Evolutionary conservation across 2,888 invertebrate species (phyloP).

Genomic region (Acronicta leporina): DNA sequence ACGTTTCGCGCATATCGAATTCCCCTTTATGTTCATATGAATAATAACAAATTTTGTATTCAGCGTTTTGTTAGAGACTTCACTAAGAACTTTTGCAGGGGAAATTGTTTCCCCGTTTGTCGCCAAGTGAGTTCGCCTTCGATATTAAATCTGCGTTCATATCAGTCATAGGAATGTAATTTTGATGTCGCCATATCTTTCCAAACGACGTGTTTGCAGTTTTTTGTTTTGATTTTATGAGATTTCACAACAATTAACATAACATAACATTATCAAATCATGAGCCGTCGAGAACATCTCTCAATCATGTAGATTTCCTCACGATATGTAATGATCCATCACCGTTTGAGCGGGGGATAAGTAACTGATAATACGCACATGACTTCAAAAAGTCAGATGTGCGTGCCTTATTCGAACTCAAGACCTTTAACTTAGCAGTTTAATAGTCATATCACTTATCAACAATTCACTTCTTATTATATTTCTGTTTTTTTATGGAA

Average conservation of each 20-base stretch:
- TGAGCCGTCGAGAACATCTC: too few species aligned
- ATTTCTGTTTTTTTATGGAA: too few species aligned
- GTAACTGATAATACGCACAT: too few species aligned
- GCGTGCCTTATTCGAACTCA: too few species aligned
- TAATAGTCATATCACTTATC: too few species aligned
- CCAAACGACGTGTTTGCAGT: conserved; percentile 12
- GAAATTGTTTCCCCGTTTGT: conserved; percentile 60
- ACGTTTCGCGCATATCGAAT: conserved; percentile 81
- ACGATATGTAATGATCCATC: too few species aligned
- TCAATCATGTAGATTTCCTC: too few species aligned
- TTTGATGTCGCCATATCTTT: conserved; percentile 28
- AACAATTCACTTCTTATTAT: too few species aligned
- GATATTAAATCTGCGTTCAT: conserved; percentile 47
- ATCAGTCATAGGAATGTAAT: conserved; percentile 46
- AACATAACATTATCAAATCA: too few species aligned
- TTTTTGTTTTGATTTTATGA: conserved; percentile 10
- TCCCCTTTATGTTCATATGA: conserved; percentile 77
- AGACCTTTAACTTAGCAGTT: too few species aligned
- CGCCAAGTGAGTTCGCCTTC: conserved; percentile 47
- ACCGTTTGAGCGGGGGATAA: too few species aligned
- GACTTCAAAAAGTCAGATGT: too few species aligned
- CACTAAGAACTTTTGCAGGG: conserved; percentile 60
- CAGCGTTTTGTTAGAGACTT: conserved; percentile 63
- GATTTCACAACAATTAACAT: neutral
- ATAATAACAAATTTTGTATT: conserved; percentile 78